Percentiles rank a stretch among this genome's conserved stretches.
Evolutionary conservation across 2,888 invertebrate genomes (phyloP).

Genomic region (Drosophila mettleri): DNA sequence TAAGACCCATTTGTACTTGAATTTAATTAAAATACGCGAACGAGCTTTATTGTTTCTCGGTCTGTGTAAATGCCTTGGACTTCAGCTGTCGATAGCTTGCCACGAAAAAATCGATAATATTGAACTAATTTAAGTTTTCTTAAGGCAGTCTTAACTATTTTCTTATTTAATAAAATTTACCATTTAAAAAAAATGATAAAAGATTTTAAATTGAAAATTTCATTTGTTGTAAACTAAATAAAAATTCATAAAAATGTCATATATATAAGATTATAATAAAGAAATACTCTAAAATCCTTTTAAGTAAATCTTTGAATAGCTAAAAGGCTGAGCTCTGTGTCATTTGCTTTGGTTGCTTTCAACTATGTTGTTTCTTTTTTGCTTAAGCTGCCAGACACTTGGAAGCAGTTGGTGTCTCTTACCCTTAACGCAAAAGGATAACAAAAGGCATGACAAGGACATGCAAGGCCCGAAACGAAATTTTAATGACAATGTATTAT

Average conservation of each 20-base stretch:
- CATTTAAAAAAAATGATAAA: slow-evolving; percentile 5
- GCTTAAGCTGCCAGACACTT: slow-evolving; percentile 42
- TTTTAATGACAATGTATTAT: slow-evolving; percentile 61
- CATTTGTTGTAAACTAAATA: too few species aligned
- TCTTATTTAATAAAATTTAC: not conserved
- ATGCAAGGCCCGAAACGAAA: slow-evolving; percentile 51
- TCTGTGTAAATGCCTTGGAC: not conserved
- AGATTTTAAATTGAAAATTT: slow-evolving; percentile 19
- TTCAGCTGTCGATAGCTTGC: not conserved
- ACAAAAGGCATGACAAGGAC: slow-evolving; percentile 38
- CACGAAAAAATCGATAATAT: not conserved
- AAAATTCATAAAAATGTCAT: too few species aligned
- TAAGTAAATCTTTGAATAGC: slow-evolving; percentile 53
- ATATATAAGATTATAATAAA: too few species aligned
- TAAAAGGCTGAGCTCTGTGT: slow-evolving; percentile 36
- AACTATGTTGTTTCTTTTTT: slow-evolving; percentile 42
- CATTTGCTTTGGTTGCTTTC: slow-evolving; percentile 22
- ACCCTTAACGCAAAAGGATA: slow-evolving; percentile 34
- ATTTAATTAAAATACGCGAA: slow-evolving; percentile 56
- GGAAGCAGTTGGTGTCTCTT: slow-evolving; percentile 33
- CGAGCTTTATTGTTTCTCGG: slow-evolving; percentile 5
- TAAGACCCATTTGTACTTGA: slow-evolving; percentile 56
- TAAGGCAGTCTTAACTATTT: too few species aligned
- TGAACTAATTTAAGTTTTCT: not conserved
- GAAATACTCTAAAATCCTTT: slow-evolving; percentile 32